phyloP scores from a whole-genome alignment of 1,140 invertebrate species.

The Stenopsyche tienmushanensis region DNA sequence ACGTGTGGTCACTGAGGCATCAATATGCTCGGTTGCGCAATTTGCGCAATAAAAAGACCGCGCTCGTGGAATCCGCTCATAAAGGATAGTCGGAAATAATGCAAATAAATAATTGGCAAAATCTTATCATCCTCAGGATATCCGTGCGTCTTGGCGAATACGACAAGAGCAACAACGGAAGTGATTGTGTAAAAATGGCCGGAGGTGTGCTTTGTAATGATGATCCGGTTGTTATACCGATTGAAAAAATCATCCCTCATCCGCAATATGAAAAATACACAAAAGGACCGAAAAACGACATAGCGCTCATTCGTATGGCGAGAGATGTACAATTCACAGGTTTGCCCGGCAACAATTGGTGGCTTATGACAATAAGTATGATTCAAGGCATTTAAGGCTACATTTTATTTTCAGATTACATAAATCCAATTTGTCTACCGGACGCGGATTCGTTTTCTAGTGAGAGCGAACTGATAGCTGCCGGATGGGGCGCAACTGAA shows the following conservation, averaged over 20 bases:
- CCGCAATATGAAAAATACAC: conserved; percentile 67
- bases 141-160: conserved; percentile 65
- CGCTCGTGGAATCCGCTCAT: no score
- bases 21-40: no score
- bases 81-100: no score
- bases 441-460: neutral
- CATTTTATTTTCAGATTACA: conserved; percentile 36
- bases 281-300: conserved; percentile 68
- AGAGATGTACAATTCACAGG: conserved; percentile 61
- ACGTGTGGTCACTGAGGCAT: no score
- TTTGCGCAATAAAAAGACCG: no score
- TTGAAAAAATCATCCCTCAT: conserved; percentile 67
- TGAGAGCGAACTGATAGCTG: neutral
- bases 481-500: no score
- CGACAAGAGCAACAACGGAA: conserved; percentile 55
- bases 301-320: conserved; percentile 70
- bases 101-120: no score
- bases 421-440: conserved; percentile 34
- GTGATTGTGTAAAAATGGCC: conserved; percentile 59
- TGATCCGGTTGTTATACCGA: conserved; percentile 60
- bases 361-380: no score
- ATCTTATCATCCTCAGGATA: conserved; percentile 30
- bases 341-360: conserved; percentile 35
- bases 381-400: no score
- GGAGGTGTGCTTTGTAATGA: conserved; percentile 59